Base-by-base conservation (phyloP, 2,888 invertebrate species). In the Corbicula japonica region DNA sequence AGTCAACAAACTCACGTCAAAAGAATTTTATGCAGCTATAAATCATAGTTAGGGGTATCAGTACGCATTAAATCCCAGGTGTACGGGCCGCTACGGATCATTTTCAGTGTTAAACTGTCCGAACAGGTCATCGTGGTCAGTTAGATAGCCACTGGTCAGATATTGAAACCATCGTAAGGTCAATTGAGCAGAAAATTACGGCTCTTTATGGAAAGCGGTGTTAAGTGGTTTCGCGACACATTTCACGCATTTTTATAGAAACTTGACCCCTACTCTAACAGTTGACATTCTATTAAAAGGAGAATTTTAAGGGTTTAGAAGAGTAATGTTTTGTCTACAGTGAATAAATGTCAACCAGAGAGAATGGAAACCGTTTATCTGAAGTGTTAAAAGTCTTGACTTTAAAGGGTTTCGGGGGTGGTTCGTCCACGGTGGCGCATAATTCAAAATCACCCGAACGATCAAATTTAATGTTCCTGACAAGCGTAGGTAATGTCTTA, bases 291-390 rank as follows among this genome's bases (percentile, higher is more conserved):
- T 41, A 50, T 46, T n/a, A 35, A 46, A 70, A 60, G 32, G 44
- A 38, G 18, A n/a, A n/a, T n/a, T n/a, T 2, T 6, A 34, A 12
- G 32, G 35, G 50, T 23, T 68, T 54, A 48, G 18, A 48, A 8
- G 38, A 15, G 50, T 60, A 48, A 30, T 35, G 23, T 34, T 60
- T 70, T 70, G 50, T 70, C 21, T 44, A 32, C 30, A 23, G 61
- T n/a, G 76, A 70, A 76, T 76, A 63, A 76, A 76, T 76, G 76
- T 76, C 76, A 70, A 54, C 32, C 28, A 23, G 21, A 21, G 32
- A 46, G 28, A 30, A 63, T 48, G 32, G 48, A n/a, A 21, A 44
- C 32, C 48, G 48, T 63, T 48, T 63, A 23, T 32, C n/a, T 26
- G 28, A 21, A n/a, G 35, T 21, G 35, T 28, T n/a, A 12, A 38